Percentiles rank a stretch among this genome's conserved stretches.
Conservation (phyloP, 2,113 vertebrate species). For the Cisticola juncidis region DNA sequence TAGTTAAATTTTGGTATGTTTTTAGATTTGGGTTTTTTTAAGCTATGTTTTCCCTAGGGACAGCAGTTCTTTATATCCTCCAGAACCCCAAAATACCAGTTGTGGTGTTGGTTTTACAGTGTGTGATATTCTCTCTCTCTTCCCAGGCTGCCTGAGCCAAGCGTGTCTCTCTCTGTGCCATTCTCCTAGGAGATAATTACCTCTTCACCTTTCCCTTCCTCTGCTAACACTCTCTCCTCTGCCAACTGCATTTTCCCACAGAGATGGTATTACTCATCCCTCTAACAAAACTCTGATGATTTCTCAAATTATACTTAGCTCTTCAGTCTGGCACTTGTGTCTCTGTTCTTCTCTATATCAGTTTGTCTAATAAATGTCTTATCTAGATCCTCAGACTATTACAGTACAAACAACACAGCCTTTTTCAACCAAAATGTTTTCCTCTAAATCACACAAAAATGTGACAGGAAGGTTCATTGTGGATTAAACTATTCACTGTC, state of each 20-base stretch:
- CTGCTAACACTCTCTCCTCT: neutral
- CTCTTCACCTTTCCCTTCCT: conserved; percentile 58
- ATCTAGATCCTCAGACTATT: neutral
- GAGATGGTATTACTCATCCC: conserved; percentile 52
- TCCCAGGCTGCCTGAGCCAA: neutral
- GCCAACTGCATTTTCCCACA: conserved; percentile 53
- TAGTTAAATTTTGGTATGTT: neutral
- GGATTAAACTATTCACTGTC: conserved; percentile 20
- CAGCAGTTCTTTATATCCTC: neutral
- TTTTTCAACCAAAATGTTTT: conserved; percentile 10
- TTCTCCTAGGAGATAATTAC: conserved; percentile 61
- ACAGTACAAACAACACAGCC: conserved; percentile 18
- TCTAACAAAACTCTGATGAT: conserved; percentile 55
- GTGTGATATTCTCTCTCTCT: neutral
- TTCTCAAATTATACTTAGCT: conserved; percentile 45
- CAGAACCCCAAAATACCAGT: neutral
- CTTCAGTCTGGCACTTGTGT: conserved; percentile 15
- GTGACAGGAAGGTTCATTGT: neutral
- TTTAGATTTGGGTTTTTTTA: neutral
- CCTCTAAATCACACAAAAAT: conserved; percentile 10
- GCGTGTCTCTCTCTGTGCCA: neutral
- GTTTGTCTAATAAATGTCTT: conserved; percentile 39
- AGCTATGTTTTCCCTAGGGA: neutral
- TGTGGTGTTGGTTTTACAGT: neutral
- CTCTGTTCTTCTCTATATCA: neutral